Evolutionary conservation across 2,797 vertebrate genomes (phyloP).

Genomic region (Manis pentadactyla): DNA sequence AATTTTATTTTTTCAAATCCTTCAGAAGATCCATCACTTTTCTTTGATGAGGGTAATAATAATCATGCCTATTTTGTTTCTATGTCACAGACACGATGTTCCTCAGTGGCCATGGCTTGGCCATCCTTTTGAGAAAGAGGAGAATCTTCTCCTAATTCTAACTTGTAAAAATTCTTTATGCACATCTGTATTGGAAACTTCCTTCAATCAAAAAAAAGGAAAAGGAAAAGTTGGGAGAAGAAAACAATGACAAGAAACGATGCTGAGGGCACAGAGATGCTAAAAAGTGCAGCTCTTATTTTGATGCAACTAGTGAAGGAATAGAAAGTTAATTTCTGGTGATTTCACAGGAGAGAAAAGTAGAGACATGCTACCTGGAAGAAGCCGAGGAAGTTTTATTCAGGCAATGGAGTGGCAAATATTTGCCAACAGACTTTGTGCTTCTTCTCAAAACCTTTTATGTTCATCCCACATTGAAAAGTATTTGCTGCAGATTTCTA

Average conservation of each 20-base stretch:
- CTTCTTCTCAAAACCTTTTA: background rate
- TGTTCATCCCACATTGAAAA: background rate
- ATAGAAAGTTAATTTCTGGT: background rate
- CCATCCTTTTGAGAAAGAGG: background rate
- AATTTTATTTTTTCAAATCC: background rate
- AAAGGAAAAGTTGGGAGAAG: background rate
- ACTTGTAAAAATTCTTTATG: background rate
- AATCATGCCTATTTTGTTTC: background rate
- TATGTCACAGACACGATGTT: background rate
- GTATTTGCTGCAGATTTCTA: constrained; percentile 20
- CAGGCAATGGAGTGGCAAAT: background rate
- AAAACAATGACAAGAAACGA: background rate
- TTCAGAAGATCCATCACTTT: background rate
- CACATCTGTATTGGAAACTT: background rate
- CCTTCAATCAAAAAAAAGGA: background rate
- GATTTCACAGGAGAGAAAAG: background rate
- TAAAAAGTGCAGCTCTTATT: background rate
- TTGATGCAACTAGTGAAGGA: background rate
- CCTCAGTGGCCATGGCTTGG: background rate
- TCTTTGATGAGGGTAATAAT: background rate
- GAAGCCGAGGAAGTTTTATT: background rate
- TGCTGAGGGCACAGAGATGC: background rate
- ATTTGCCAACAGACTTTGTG: background rate
- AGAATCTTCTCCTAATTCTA: background rate
- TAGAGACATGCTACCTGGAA: background rate